Base-by-base conservation (phyloP, 2,113 vertebrate species). In the Hirundichthys speculiger region DNA sequence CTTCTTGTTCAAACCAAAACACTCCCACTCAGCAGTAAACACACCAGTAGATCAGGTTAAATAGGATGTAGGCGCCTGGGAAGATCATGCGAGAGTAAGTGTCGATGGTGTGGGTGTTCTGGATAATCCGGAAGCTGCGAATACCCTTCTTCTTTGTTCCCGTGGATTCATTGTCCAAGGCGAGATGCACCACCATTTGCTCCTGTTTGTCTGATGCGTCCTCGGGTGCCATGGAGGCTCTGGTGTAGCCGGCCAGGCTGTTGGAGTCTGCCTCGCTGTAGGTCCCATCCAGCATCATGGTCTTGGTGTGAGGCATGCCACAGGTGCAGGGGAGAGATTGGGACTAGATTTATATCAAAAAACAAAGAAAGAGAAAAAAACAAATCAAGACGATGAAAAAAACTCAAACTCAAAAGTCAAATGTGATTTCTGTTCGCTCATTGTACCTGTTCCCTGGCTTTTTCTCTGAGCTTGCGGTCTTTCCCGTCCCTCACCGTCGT, bases 21-120 rank as follows among this genome's bases (percentile, higher is more conserved):
- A 34, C 11, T 34, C 30, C 9, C 30, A 34, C 30, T 92, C 94
- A 98, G 88, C 95, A 95, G 90, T 98, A 98, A 39, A 95, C 95
- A 65, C 93, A 95, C 97, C 97, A 99, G 78, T 99, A 99, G 88
- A 98, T 94, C 67, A 99, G 91, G 85, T 99, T 99, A 83, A 98
- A 99, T 88, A 98, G 91, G 89, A 97, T 96, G 69, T 95, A 99
- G 16, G 93, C 91, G 22, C 95, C 96, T 27, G 97, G 96, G 69
- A 99, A 99, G 88, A 98, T 95, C 88, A 97, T 69, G 82, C 96
- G 94, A 55, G 96, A 99, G 81, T 96, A 98, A 53, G 95, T 96
- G 87, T 99, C 96, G 3, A 98, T 98, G 58, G 93, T 83, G 0
- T 99, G 97, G 27, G 94, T 96, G 83, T 96, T 96, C 82, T 95